A percentile compares a stretch with the other conserved stretches of the same genome.
These are phyloP conservation scores for Brachionus paranguensis DNA, from an alignment of 1,140 invertebrate species.

Conservation along the genomic window DNA sequence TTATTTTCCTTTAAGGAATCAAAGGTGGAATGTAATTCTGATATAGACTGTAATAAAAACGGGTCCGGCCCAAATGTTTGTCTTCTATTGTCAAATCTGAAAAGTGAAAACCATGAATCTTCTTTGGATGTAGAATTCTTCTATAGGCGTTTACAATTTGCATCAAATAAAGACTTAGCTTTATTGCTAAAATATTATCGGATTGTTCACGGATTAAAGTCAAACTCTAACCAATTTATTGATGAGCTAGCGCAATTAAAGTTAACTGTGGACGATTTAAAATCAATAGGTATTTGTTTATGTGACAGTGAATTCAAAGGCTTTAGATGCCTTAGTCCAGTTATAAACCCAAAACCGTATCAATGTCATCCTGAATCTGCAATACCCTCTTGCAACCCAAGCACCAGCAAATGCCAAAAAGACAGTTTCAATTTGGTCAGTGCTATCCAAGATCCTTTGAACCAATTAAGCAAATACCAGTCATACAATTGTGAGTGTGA, in stretches of 20 bases:
- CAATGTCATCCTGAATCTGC: neutral
- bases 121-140: neutral
- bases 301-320: neutral
- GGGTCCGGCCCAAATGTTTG: neutral
- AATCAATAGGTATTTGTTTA: constrained; percentile 16
- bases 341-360: neutral
- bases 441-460: neutral
- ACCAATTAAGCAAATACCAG: neutral
- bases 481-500: constrained; percentile 1
- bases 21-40: neutral
- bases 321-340: neutral
- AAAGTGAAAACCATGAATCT: neutral
- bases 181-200: constrained; percentile 17
- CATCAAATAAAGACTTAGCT: neutral
- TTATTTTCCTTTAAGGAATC: neutral
- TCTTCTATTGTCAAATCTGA: neutral
- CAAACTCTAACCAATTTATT: neutral
- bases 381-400: neutral
- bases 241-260: neutral
- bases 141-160: neutral
- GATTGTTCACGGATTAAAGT: neutral
- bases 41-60: neutral
- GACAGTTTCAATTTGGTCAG: neutral
- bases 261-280: neutral
- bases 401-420: neutral